These are phyloP conservation scores for Otocyon megalotis DNA, from an alignment of 2,113 vertebrate species.

Conservation along the genomic window DNA sequence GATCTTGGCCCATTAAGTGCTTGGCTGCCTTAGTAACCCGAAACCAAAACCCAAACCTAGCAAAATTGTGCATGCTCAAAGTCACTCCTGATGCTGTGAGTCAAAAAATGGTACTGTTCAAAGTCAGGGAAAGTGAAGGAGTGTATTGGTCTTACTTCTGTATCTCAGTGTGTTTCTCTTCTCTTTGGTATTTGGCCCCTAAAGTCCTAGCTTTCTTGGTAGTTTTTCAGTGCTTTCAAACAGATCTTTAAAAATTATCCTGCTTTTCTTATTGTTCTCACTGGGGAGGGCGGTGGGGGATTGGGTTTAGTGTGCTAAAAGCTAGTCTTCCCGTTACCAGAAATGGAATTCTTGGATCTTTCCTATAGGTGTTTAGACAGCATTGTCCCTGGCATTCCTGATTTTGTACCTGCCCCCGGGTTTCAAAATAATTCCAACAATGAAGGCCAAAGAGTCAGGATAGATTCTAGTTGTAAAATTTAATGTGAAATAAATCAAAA, in stretches of 20 bases:
- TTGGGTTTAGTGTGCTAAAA: not conserved
- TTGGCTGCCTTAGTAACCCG: not conserved
- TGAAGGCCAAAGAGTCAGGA: not conserved
- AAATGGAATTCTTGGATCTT: not conserved
- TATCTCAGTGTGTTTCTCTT: not conserved
- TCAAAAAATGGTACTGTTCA: not conserved
- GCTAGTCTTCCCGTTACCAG: not conserved
- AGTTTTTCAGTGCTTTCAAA: not conserved
- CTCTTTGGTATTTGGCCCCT: not conserved
- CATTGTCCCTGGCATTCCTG: not conserved
- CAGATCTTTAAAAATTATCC: not conserved
- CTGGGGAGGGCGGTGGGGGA: not conserved
- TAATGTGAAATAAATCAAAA: slow-evolving; percentile 18
- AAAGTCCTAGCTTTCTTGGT: not conserved
- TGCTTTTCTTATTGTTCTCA: not conserved
- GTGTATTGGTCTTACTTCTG: not conserved
- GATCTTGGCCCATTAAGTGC: not conserved
- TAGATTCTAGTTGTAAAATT: not conserved
- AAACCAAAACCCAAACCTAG: not conserved
- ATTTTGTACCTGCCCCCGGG: not conserved
- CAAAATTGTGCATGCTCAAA: not conserved
- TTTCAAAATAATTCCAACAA: slow-evolving; percentile 1
- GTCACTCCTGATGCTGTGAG: not conserved
- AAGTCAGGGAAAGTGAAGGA: not conserved
- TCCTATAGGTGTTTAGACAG: not conserved